Percentiles rank a stretch among this genome's conserved stretches.
phyloP scores from a whole-genome alignment of 2,113 vertebrate species.

The Progne subis region DNA sequence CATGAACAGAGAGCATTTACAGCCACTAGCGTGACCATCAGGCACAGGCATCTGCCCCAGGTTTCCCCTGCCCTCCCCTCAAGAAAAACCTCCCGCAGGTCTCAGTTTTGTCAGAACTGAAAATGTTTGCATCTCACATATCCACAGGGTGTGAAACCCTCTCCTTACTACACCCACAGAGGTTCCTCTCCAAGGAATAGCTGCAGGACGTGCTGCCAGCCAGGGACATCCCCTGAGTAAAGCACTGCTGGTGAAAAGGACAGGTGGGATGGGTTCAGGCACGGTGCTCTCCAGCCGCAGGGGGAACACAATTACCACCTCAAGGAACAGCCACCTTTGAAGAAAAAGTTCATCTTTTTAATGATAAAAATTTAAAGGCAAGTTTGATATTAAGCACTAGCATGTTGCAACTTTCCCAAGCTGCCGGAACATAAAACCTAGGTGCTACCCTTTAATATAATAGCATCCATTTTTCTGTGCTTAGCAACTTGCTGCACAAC shows the following conservation, averaged over 20 bases:
- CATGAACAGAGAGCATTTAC: not conserved
- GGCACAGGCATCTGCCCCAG: fast-evolving
- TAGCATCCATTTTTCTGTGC: not conserved
- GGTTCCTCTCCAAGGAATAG: not conserved
- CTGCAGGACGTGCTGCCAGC: fast-evolving
- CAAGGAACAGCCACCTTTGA: not conserved
- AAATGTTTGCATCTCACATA: not conserved
- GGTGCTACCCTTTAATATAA: not conserved
- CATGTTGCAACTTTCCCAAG: not conserved
- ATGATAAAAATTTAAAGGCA: not conserved
- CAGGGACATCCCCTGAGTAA: not conserved
- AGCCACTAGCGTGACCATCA: fast-evolving
- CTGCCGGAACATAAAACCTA: not conserved
- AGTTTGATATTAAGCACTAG: not conserved
- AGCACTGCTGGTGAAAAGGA: not conserved
- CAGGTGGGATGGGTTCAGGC: not conserved
- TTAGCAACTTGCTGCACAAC: not conserved
- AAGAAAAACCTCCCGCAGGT: not conserved
- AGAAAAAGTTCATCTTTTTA: not conserved
- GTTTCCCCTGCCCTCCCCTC: not conserved
- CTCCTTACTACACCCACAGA: not conserved
- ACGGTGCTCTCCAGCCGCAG: fast-evolving
- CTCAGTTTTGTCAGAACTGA: not conserved
- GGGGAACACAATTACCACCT: not conserved
- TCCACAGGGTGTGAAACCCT: not conserved